phyloP scores from a whole-genome alignment of 2,888 invertebrate genomes.

The Cephalotes varians region DNA sequence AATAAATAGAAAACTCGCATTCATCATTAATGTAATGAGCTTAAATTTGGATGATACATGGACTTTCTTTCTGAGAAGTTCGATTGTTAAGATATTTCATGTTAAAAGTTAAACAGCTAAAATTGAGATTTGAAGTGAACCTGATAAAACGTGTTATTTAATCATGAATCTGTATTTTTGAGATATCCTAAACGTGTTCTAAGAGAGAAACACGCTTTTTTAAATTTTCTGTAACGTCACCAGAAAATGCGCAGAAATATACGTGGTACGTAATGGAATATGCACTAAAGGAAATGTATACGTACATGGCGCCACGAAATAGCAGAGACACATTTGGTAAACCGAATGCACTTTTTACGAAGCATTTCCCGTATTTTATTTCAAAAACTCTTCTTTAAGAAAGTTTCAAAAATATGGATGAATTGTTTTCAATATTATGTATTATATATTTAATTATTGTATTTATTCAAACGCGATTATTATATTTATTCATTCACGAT shows the following conservation, averaged over 20 bases:
- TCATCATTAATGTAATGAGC: background rate
- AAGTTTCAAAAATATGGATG: background rate
- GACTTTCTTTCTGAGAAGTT: background rate
- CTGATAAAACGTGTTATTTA: background rate
- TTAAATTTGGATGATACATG: background rate
- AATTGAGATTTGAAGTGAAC: background rate
- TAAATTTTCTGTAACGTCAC: conserved; percentile 23
- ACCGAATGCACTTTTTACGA: conserved; percentile 44
- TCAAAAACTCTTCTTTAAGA: background rate
- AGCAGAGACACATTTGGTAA: conserved; percentile 57
- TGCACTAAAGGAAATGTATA: conserved; percentile 45
- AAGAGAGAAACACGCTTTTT: background rate
- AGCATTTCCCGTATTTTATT: conserved; percentile 22
- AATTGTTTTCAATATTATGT: background rate
- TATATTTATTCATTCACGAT: background rate
- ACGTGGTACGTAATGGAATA: conserved; percentile 22
- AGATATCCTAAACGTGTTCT: background rate
- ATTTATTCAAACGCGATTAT: background rate
- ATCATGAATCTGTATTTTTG: background rate
- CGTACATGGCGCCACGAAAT: conserved; percentile 34
- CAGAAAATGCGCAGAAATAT: conserved; percentile 21
- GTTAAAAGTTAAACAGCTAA: conserved; percentile 4
- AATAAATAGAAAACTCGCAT: background rate
- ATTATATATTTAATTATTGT: background rate
- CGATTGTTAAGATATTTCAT: background rate